phyloP scores from a whole-genome alignment of 2,113 vertebrate species.

The Triplophysa dalaica region DNA sequence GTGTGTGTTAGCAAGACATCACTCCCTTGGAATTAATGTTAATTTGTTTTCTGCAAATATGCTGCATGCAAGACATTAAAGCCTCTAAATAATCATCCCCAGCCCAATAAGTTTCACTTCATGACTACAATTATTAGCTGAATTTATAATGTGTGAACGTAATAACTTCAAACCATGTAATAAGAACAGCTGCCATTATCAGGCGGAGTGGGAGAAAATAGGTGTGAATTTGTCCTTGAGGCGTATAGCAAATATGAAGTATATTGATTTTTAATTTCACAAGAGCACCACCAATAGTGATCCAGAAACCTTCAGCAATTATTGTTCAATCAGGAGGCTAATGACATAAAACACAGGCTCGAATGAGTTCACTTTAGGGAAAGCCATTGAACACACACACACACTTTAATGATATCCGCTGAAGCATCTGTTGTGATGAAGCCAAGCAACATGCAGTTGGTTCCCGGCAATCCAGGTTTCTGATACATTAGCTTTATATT shows the following conservation, averaged over 20 bases:
- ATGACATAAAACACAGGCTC: slow-evolving; percentile 41
- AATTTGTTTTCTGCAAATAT: slow-evolving; percentile 27
- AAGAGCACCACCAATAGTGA: slow-evolving; percentile 52
- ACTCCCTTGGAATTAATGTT: slow-evolving; percentile 29
- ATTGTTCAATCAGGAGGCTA: slow-evolving; percentile 55
- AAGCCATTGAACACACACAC: slow-evolving; percentile 32
- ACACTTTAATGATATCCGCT: slow-evolving; percentile 51
- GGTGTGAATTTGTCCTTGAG: slow-evolving; percentile 36
- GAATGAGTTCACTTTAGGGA: slow-evolving; percentile 31
- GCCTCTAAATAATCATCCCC: slow-evolving; percentile 4
- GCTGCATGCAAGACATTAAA: slow-evolving; percentile 4
- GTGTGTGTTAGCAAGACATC: slow-evolving; percentile 15
- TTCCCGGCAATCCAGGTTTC: slow-evolving; percentile 40
- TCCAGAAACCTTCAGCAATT: slow-evolving; percentile 54
- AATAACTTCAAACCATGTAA: slow-evolving; percentile 34
- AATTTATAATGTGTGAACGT: slow-evolving; percentile 38
- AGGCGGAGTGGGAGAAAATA: slow-evolving; percentile 29
- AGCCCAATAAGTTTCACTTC: slow-evolving; percentile 27
- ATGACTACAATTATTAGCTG: slow-evolving; percentile 8
- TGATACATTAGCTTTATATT: background rate
- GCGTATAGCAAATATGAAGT: slow-evolving; percentile 41
- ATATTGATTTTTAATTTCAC: slow-evolving; percentile 57
- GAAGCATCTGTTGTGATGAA: slow-evolving; percentile 57
- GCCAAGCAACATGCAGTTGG: slow-evolving; percentile 52
- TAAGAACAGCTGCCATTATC: slow-evolving; percentile 44